Percentiles rank a stretch among this genome's conserved stretches.
phyloP scores from a whole-genome alignment of 2,113 vertebrate species.

The Chunga burmeisteri region DNA sequence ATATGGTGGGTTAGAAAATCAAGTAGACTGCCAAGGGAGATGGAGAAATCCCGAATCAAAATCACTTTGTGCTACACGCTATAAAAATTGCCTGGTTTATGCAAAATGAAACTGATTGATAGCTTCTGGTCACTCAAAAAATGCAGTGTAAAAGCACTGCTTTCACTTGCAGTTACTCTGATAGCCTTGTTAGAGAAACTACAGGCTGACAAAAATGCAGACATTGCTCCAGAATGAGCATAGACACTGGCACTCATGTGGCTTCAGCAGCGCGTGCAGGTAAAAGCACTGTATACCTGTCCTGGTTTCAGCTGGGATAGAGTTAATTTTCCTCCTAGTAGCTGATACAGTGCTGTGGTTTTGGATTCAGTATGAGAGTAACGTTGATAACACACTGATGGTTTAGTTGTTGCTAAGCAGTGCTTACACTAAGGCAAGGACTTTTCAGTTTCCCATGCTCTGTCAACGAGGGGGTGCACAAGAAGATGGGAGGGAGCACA shows the following conservation, averaged over 20 bases:
- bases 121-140: not conserved
- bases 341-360: no score
- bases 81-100: not conserved
- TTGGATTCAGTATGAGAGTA: no score
- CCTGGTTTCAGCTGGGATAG: no score
- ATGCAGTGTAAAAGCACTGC: not conserved
- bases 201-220: not conserved
- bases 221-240: not conserved
- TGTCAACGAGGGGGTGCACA: no score
- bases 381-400: no score
- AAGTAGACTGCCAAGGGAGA: not conserved
- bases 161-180: not conserved
- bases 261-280: not conserved
- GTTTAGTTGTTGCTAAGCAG: no score
- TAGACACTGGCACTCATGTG: not conserved
- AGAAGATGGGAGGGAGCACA: no score
- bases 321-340: no score
- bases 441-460: no score
- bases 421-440: no score
- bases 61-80: not conserved
- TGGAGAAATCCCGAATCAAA: not conserved
- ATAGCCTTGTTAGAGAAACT: not conserved
- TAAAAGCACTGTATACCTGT: not conserved
- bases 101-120: not conserved
- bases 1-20: not conserved